A percentile compares a stretch with the other conserved stretches of the same genome.
phyloP scores from a whole-genome alignment of 2,888 invertebrate genomes.

The Mechanitis messenoides region DNA sequence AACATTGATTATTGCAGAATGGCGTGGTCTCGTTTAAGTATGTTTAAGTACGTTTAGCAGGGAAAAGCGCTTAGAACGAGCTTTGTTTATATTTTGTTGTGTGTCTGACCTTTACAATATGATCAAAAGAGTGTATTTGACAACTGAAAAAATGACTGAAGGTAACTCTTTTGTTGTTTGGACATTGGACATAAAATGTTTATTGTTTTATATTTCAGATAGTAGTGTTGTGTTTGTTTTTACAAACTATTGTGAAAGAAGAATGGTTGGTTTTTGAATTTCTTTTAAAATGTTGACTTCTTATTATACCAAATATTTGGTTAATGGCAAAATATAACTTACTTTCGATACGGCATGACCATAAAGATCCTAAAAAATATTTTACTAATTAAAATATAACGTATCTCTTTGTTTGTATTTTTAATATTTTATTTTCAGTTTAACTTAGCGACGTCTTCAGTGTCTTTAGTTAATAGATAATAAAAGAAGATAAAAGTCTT shows the following conservation, averaged over 20 bases:
- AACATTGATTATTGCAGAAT: no score
- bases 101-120: not conserved
- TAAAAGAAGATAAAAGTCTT: slow-evolving; percentile 21
- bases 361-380: no score
- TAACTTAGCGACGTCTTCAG: not conserved
- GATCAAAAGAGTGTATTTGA: slow-evolving; percentile 5
- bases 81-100: no score
- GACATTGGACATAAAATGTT: not conserved
- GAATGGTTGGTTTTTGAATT: not conserved
- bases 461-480: slow-evolving; percentile 10
- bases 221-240: slow-evolving; percentile 1
- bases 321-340: not conserved
- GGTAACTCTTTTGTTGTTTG: slow-evolving; percentile 1
- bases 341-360: no score
- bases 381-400: no score
- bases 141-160: not conserved
- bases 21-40: no score
- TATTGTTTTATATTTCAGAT: slow-evolving; percentile 4
- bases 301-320: not conserved
- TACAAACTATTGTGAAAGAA: not conserved
- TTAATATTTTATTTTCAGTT: not conserved
- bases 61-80: no score
- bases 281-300: not conserved
- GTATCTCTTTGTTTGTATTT: no score
- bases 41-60: no score